Conservation (phyloP, 2,113 vertebrate genomes). For the Butorides virescens region DNA sequence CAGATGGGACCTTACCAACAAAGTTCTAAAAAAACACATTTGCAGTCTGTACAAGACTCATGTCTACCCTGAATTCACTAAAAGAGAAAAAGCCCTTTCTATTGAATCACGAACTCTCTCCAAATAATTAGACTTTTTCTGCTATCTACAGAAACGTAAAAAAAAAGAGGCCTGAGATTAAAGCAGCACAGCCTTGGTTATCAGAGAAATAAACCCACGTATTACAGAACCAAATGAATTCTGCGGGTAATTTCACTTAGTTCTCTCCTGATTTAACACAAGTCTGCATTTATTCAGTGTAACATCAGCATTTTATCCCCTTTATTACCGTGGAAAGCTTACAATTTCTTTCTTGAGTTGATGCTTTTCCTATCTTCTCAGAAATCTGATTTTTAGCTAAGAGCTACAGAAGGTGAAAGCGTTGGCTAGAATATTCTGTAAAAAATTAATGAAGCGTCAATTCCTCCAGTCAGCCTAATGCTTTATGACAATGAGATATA, state of each 20-base stretch:
- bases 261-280: background rate
- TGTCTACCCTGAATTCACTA: background rate
- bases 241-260: background rate
- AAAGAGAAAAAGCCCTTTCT: background rate
- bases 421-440: background rate
- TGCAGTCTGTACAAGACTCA: background rate
- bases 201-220: background rate
- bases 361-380: background rate
- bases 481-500: background rate
- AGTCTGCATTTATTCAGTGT: background rate
- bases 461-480: background rate
- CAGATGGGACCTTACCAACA: too few relatives aligned
- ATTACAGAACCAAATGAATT: background rate
- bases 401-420: background rate
- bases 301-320: background rate
- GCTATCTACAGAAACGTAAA: background rate
- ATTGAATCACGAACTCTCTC: background rate
- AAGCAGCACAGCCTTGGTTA: background rate
- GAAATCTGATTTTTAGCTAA: slow-evolving; percentile 12
- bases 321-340: background rate
- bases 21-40: background rate
- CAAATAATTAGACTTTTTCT: background rate
- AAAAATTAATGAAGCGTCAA: background rate
- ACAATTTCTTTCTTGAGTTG: background rate
- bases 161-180: background rate